A percentile compares a stretch with the other conserved stretches of the same genome.
Evolutionary conservation across 1,140 invertebrate species (phyloP).

Genomic region (Cotesia glomerata): DNA sequence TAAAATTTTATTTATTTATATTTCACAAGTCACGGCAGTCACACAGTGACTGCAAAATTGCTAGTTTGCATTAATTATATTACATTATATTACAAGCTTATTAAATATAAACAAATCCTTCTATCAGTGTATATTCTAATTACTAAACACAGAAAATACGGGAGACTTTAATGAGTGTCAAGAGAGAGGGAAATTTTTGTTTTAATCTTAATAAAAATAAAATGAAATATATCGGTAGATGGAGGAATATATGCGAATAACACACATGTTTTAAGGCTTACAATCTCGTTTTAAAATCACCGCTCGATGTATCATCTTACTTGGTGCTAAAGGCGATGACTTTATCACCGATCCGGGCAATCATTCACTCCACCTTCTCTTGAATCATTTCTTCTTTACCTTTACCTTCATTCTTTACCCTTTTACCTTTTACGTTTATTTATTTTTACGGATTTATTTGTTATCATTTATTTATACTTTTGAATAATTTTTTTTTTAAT

Average conservation of each 20-base stretch:
- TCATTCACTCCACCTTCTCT: conserved; percentile 52
- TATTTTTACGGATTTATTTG: not conserved
- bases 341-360: conserved; percentile 64
- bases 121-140: no score
- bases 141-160: no score
- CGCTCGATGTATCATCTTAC: conserved; percentile 64
- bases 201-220: no score
- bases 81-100: no score
- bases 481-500: not conserved
- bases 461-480: not conserved
- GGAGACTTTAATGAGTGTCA: no score
- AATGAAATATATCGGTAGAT: no score
- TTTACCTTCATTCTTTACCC: not conserved
- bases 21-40: no score
- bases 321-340: conserved; percentile 62
- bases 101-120: no score
- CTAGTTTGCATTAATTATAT: no score
- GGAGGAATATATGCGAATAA: not conserved
- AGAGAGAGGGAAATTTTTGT: no score
- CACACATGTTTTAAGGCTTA: conserved; percentile 27
- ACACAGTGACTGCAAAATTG: no score
- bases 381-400: not conserved
- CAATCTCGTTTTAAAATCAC: conserved; percentile 57
- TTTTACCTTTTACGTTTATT: not conserved
- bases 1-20: not conserved